Percentiles rank a stretch among this genome's conserved stretches.
Conservation (phyloP, 2,888 invertebrate genomes). For the Beris morrisii region DNA sequence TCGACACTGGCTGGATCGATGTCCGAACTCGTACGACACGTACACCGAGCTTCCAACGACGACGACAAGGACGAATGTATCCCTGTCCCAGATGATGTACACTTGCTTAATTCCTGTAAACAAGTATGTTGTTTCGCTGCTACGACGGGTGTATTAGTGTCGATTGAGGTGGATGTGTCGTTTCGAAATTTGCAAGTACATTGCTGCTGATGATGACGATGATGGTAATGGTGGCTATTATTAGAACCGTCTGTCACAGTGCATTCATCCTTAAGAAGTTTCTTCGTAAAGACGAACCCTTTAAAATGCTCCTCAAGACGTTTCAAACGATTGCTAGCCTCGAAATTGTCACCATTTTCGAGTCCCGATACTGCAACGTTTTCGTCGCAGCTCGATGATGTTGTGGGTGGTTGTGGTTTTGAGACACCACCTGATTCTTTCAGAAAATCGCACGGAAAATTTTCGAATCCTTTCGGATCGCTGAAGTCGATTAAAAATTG, state of each 20-base stretch:
- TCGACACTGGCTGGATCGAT: conserved; percentile 15
- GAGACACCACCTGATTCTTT: conserved; percentile 1
- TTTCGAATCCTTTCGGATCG: not conserved
- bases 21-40: conserved; percentile 12
- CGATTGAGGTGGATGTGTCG: too few relatives aligned
- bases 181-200: too few relatives aligned
- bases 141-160: not conserved
- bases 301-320: conserved; percentile 57
- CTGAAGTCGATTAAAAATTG: not conserved
- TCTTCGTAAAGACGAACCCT: conserved; percentile 42
- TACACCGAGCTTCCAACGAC: not conserved
- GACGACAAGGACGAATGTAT: conserved; percentile 30
- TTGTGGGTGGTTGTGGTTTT: too few relatives aligned
- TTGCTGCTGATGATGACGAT: too few relatives aligned
- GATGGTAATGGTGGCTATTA: conserved; percentile 6
- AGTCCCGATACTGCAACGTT: not conserved
- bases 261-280: conserved; percentile 30
- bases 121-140: conserved; percentile 21
- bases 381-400: too few relatives aligned
- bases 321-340: conserved; percentile 58
- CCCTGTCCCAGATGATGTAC: conserved; percentile 7
- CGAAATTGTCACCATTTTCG: conserved; percentile 37
- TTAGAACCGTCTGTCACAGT: conserved; percentile 27
- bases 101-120: conserved; percentile 26
- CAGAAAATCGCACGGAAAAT: conserved; percentile 16